These are phyloP conservation scores for Tiphia femorata DNA, from an alignment of 2,888 invertebrate genomes.

Conservation along the genomic window DNA sequence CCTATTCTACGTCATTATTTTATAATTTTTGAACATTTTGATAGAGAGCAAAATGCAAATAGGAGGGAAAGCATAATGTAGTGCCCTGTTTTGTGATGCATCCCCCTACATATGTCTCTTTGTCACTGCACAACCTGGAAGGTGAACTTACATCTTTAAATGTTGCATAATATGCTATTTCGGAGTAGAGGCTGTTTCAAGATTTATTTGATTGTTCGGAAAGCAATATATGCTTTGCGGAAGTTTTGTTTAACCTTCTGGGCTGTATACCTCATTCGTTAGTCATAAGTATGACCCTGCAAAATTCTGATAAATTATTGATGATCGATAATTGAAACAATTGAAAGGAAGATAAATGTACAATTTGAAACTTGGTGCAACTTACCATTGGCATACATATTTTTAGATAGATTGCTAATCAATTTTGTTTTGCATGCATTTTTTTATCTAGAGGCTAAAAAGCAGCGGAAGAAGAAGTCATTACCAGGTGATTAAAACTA, in stretches of 20 bases:
- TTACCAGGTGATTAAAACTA: constrained; percentile 80
- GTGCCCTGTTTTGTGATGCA: constrained; percentile 22
- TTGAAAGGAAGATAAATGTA: neutral
- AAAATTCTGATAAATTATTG: neutral
- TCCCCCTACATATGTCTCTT: constrained; percentile 23
- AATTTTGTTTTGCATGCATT: constrained; percentile 68
- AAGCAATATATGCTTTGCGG: constrained; percentile 4
- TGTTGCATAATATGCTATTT: constrained; percentile 11
- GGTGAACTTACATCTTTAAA: constrained; percentile 12
- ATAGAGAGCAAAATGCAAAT: neutral
- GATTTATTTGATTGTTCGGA: neutral
- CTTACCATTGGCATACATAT: constrained; percentile 45
- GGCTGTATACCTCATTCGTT: constrained; percentile 28
- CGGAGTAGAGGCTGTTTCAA: constrained; percentile 3
- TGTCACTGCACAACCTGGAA: constrained; percentile 32
- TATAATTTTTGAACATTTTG: neutral
- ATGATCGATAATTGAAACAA: neutral
- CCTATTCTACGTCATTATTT: constrained; percentile 6
- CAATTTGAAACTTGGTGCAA: constrained; percentile 25
- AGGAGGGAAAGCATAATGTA: neutral
- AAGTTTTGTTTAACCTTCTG: constrained; percentile 23
- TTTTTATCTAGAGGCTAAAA: constrained; percentile 86
- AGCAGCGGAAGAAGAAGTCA: constrained; percentile 94
- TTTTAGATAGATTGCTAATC: constrained; percentile 63
- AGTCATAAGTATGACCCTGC: constrained; percentile 14